phyloP scores from a whole-genome alignment of 2,113 vertebrate genomes.

The Oryzias celebensis region DNA sequence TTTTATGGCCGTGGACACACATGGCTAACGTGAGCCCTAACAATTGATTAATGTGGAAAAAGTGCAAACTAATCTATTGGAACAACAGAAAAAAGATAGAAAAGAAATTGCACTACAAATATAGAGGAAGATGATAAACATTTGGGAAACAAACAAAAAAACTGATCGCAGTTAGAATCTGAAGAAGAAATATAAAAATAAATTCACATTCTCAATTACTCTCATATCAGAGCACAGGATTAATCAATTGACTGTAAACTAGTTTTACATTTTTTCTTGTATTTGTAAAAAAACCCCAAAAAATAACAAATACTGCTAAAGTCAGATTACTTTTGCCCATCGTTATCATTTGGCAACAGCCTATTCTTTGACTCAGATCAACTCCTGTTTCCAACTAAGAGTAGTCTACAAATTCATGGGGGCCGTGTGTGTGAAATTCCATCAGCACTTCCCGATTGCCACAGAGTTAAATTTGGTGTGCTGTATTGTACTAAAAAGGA shows the following conservation, averaged over 20 bases:
- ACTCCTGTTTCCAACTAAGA: constrained; percentile 40
- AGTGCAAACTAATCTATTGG: neutral
- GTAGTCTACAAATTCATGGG: constrained; percentile 50
- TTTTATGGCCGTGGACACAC: no score
- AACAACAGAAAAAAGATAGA: neutral
- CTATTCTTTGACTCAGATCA: constrained; percentile 34
- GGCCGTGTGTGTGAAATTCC: constrained; percentile 54
- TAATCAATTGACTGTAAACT: no score
- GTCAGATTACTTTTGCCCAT: constrained; percentile 3
- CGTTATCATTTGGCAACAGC: constrained; percentile 27
- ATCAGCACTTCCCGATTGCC: constrained; percentile 45
- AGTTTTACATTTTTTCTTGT: no score
- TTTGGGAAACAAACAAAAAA: no score
- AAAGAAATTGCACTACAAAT: neutral
- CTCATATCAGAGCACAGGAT: no score
- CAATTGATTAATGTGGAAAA: no score
- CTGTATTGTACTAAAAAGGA: constrained; percentile 27
- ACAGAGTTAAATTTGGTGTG: constrained; percentile 27
- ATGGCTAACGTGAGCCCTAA: neutral
- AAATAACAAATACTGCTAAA: no score
- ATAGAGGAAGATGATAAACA: no score
- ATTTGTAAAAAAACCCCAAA: no score
- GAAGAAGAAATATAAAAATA: no score
- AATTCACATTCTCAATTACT: no score
- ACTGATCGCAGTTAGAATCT: no score